A percentile compares a stretch with the other conserved stretches of the same genome.
Conservation (phyloP, 2,888 invertebrate species). For the Rhyacophila evoluta region DNA sequence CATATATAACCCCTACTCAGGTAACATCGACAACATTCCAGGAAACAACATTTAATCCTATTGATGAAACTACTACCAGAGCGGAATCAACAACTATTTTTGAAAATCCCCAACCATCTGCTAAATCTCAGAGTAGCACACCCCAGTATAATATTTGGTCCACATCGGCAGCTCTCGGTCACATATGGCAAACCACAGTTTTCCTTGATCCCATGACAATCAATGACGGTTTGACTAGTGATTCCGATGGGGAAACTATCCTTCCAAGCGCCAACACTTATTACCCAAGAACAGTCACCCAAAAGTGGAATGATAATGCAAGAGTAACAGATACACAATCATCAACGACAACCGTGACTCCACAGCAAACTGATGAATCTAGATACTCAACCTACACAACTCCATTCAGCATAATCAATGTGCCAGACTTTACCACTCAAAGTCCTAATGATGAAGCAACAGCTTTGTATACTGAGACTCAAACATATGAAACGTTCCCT, state of each 20-base stretch:
- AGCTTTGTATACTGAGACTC: slow-evolving; percentile 53
- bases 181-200: slow-evolving; percentile 76
- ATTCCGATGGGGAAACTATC: slow-evolving; percentile 59
- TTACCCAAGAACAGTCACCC: slow-evolving; percentile 56
- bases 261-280: slow-evolving; percentile 62
- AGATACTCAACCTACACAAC: slow-evolving; percentile 46
- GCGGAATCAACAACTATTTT: slow-evolving; percentile 41
- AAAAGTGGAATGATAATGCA: slow-evolving; percentile 27
- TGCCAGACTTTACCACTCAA: slow-evolving; percentile 41
- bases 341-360: slow-evolving; percentile 43
- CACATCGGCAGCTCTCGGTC: slow-evolving; percentile 52
- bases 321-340: slow-evolving; percentile 48
- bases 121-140: slow-evolving; percentile 46
- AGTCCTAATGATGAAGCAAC: slow-evolving; percentile 49
- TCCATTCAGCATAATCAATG: slow-evolving; percentile 38
- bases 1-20: slow-evolving; percentile 47
- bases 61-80: slow-evolving; percentile 45
- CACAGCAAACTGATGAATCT: slow-evolving; percentile 43
- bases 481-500: slow-evolving; percentile 35
- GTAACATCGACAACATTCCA: slow-evolving; percentile 47
- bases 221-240: slow-evolving; percentile 73
- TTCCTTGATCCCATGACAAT: slow-evolving; percentile 79
- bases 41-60: slow-evolving; percentile 34
- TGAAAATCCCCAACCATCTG: slow-evolving; percentile 35
- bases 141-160: slow-evolving; percentile 52